Evolutionary conservation across 2,888 invertebrate genomes (phyloP), one percentile per base, ranked within the genome.

Genomic region (Leptopilina drosophilae): DNA sequence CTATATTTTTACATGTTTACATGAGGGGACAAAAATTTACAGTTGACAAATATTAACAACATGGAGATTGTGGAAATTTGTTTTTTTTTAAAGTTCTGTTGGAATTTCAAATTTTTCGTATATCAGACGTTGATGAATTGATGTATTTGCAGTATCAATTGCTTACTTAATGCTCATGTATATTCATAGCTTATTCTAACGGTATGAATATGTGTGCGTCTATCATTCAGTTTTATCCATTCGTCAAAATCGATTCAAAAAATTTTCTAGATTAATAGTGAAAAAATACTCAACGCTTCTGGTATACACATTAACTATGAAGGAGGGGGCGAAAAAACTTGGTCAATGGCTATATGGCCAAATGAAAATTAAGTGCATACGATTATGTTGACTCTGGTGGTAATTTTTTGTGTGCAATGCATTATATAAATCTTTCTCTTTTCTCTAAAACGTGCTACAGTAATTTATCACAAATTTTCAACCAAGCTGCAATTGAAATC

Each of bases 321-420:
- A 69, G 73, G 42, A 42, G 42, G 8, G 6, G 8, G 8, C 5
- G 8, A 42, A 5, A 42, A 42, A 42, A 42, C 7, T 42, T 76
- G 42, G 15, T 64, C 67, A 62, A 76, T 66, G 46, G 14, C 12
- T 77, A 64, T 82, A 78, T 77, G 78, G 81, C 76, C 78, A 42
- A 80, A 80, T 78, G 79, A 81, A 80, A 80, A 81, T 81, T 62
- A 80, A 77, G 73, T 42, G 76, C 42, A 49, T 66, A 15, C 76
- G 80, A 82, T 82, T 82, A 82, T 81, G 77, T 80, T 81, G 75
- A 69, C 80, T 53, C 67, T 12, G 53, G 75, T 20, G 77, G 79
- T 80, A 81, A 82, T 79, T 33, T 33, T 81, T 79, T 80, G 0
- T 20, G 82, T 77, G 78, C 79, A 67, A 75, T 81, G 82, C 78